Evolutionary conservation across 30 jellyfish, hydroid and myxozoan genomes (phyloP).

Genomic region (Rhopilema esculentum): DNA sequence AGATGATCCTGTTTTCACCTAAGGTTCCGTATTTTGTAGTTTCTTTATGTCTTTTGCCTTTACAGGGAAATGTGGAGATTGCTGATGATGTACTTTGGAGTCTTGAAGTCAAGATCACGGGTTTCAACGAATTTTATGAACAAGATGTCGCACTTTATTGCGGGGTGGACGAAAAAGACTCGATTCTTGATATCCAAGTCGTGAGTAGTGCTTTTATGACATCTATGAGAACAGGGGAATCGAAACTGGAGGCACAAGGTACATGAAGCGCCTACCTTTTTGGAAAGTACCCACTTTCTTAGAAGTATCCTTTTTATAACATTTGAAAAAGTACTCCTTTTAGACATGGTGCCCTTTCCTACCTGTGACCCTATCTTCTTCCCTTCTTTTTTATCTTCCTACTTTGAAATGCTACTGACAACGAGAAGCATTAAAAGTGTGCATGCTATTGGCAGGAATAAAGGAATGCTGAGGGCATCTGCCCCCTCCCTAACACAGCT

Average conservation of each 20-base stretch:
- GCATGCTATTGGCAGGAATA: no score
- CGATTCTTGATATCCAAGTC: constrained; percentile 56
- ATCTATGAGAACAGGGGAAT: neutral
- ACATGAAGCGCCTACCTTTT: neutral
- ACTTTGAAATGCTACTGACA: no score
- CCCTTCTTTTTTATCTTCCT: no score
- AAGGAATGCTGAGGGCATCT: no score
- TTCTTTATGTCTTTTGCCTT: neutral
- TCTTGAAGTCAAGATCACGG: constrained; percentile 29
- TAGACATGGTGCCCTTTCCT: no score
- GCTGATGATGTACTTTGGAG: constrained; percentile 38
- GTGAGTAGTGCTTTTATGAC: constrained; percentile 6
- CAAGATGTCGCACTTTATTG: constrained; percentile 24
- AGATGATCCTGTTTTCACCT: no score
- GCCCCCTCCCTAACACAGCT: no score
- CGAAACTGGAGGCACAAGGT: neutral
- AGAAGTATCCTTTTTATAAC: no score
- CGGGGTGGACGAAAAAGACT: constrained; percentile 14
- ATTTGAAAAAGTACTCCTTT: no score
- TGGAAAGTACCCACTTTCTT: constrained; percentile 9
- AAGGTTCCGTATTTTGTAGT: no score
- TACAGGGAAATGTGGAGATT: constrained; percentile 45
- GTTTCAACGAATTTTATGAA: neutral
- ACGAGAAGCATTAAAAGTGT: no score
- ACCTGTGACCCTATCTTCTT: no score